phyloP scores from a whole-genome alignment of 2,113 vertebrate genomes.

The Syngnathus scovelli region DNA sequence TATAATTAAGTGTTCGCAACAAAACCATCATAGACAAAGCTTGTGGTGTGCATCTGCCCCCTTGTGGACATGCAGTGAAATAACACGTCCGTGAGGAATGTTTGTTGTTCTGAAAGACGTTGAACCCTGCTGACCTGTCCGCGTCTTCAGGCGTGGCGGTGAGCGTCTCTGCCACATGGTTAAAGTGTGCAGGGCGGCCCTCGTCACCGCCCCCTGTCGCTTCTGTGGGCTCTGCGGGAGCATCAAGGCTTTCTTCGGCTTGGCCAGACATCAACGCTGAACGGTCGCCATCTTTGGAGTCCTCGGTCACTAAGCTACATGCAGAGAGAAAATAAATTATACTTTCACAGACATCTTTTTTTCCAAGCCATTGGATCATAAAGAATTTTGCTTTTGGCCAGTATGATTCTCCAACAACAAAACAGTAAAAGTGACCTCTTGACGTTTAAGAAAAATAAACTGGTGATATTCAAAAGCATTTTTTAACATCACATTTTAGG shows the following conservation, averaged over 20 bases:
- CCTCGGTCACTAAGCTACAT: constrained; percentile 24
- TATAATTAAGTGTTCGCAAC: neutral
- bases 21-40: neutral
- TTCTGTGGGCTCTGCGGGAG: constrained; percentile 16
- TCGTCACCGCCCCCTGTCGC: constrained; percentile 17
- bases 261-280: constrained; percentile 2
- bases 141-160: constrained; percentile 18
- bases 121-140: constrained; percentile 51
- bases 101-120: constrained; percentile 25
- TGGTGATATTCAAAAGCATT: neutral
- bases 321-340: neutral
- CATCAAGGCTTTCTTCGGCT: neutral
- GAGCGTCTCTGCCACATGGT: constrained; percentile 14
- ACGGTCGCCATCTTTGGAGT: constrained; percentile 1
- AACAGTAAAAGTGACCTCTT: neutral
- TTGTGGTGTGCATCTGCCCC: constrained; percentile 27
- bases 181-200: neutral
- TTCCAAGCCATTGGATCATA: neutral
- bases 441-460: neutral
- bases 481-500: neutral
- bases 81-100: neutral
- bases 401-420: neutral
- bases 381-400: neutral
- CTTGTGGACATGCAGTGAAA: constrained; percentile 41
- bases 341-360: neutral